Percentiles rank a stretch among this genome's conserved stretches.
Evolutionary conservation across 2,888 invertebrate genomes (phyloP).

Genomic region (Agonopterix subpropinquella): DNA sequence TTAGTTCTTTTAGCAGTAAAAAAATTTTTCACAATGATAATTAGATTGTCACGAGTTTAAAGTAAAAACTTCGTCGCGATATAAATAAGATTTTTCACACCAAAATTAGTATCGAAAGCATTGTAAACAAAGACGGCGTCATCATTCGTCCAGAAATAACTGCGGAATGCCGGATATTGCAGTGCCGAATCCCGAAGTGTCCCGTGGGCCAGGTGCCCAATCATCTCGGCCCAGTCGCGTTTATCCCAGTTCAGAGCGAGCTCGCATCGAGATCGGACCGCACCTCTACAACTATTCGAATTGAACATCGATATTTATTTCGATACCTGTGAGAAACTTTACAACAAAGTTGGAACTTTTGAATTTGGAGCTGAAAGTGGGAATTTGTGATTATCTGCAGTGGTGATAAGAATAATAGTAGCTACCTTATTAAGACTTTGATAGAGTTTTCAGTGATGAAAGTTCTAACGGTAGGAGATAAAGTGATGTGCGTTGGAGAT

Average conservation of each 20-base stretch:
- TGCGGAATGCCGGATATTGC: constrained; percentile 71
- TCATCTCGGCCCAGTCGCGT: background rate
- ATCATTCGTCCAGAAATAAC: constrained; percentile 43
- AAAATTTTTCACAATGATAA: no score
- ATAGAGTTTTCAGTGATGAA: constrained; percentile 42
- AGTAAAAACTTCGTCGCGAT: no score
- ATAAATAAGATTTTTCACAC: background rate
- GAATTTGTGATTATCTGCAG: background rate
- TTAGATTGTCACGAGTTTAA: no score
- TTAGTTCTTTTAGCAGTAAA: no score
- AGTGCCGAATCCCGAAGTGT: constrained; percentile 24
- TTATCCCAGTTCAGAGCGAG: constrained; percentile 24
- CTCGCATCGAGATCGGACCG: constrained; percentile 10
- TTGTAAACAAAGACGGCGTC: constrained; percentile 8
- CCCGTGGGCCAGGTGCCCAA: constrained; percentile 4
- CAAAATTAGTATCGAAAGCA: constrained; percentile 4
- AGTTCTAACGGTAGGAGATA: constrained; percentile 52
- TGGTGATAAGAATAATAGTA: background rate
- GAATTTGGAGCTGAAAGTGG: constrained; percentile 1
- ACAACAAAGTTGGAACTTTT: constrained; percentile 1
- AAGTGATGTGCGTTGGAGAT: constrained; percentile 51
- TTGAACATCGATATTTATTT: constrained; percentile 39
- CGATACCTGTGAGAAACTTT: constrained; percentile 23
- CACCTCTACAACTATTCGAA: constrained; percentile 7
- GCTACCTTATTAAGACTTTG: background rate